Evolutionary conservation across 2,113 vertebrate species (phyloP).

Genomic region (Irena cyanogastra): DNA sequence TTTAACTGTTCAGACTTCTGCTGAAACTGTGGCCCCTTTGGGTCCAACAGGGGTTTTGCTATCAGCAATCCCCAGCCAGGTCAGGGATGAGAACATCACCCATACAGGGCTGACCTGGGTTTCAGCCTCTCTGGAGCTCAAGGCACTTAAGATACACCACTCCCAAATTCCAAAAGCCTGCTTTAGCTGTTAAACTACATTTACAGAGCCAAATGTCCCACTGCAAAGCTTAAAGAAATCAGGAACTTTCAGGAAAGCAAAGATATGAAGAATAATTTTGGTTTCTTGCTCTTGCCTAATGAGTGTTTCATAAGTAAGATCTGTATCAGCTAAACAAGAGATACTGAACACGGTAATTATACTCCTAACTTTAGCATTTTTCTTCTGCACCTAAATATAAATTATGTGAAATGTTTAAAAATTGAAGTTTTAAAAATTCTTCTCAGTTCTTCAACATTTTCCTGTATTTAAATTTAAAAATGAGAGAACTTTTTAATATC

Average conservation of each 20-base stretch:
- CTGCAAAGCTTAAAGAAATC: neutral
- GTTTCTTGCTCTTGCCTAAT: neutral
- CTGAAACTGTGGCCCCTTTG: neutral
- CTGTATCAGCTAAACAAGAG: neutral
- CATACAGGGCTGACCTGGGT: neutral
- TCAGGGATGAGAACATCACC: neutral
- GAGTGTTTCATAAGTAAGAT: neutral
- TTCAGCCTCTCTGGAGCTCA: neutral
- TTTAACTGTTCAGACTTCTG: neutral
- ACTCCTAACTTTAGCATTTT: neutral
- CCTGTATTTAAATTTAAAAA: neutral
- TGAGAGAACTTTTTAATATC: neutral
- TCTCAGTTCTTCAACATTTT: neutral
- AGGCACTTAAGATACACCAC: neutral
- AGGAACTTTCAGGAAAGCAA: neutral
- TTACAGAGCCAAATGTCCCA: neutral
- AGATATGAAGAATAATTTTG: neutral
- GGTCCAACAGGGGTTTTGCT: neutral
- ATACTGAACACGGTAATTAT: neutral
- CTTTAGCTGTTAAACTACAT: accelerated
- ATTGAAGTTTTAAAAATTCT: neutral
- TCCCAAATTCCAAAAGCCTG: neutral
- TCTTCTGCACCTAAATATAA: neutral
- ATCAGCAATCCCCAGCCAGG: neutral
- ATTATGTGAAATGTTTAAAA: neutral